Percentiles rank a stretch among this genome's conserved stretches.
Conservation (phyloP, 1,140 invertebrate genomes). For the Cyrtorhinus lividipennis region DNA sequence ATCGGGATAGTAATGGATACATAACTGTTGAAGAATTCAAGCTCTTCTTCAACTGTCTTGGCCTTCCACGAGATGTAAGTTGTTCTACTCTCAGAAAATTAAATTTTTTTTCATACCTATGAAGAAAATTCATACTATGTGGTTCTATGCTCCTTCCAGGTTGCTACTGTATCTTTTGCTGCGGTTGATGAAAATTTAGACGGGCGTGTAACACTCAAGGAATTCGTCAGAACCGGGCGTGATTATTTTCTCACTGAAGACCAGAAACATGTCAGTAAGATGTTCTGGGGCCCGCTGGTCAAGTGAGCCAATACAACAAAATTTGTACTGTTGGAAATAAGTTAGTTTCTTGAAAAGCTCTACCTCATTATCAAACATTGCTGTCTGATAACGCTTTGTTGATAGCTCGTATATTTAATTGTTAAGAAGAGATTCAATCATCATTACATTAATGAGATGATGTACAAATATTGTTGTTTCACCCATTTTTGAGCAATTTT, state of each 20-base stretch:
- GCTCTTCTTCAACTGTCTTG: constrained; percentile 63
- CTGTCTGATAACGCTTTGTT: too few species aligned
- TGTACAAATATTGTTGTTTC: too few species aligned
- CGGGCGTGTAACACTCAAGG: constrained; percentile 54
- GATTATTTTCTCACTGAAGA: constrained; percentile 67
- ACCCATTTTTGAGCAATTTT: too few species aligned
- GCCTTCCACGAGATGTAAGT: constrained; percentile 47
- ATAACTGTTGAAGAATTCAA: constrained; percentile 68
- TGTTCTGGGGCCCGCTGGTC: constrained; percentile 65
- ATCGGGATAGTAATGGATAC: constrained; percentile 58
- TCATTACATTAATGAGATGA: too few species aligned
- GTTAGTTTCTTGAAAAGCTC: too few species aligned
- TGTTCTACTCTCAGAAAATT: background rate
- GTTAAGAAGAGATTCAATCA: too few species aligned
- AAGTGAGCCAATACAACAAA: constrained; percentile 16
- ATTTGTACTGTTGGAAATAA: background rate
- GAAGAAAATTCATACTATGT: too few species aligned
- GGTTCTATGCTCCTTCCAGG: too few species aligned
- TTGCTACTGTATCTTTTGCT: constrained; percentile 56
- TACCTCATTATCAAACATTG: too few species aligned
- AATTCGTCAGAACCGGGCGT: constrained; percentile 60
- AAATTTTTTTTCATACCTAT: too few species aligned
- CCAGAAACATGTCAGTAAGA: constrained; percentile 54
- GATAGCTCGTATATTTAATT: too few species aligned
- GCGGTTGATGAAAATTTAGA: constrained; percentile 62